phyloP scores from a whole-genome alignment of 2,113 vertebrate genomes.

The Sapajus apella region DNA sequence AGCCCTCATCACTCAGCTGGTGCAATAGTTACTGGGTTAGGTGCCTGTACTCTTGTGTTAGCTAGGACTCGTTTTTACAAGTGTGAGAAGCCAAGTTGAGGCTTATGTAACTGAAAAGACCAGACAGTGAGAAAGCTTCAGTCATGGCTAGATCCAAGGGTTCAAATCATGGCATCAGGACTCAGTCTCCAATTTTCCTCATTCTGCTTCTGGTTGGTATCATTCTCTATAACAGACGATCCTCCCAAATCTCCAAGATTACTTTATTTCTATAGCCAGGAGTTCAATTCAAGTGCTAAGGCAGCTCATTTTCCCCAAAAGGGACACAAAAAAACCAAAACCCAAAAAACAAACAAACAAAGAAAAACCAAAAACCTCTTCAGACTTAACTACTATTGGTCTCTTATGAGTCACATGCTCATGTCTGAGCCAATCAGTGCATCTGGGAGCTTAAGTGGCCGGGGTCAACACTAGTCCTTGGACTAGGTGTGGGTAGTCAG shows the following conservation, averaged over 20 bases:
- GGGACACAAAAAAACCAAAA: neutral
- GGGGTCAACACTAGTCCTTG: neutral
- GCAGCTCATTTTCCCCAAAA: neutral
- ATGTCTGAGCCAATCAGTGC: neutral
- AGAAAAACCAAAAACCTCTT: neutral
- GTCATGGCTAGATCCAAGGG: neutral
- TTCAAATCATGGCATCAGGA: neutral
- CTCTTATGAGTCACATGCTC: neutral
- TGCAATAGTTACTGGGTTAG: neutral
- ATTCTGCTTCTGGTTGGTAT: neutral
- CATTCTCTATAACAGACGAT: neutral
- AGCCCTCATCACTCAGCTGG: neutral
- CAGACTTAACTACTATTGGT: neutral
- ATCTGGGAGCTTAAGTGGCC: neutral
- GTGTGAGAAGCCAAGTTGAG: neutral
- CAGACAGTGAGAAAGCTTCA: neutral
- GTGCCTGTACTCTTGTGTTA: neutral
- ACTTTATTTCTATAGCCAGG: neutral
- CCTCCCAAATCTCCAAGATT: neutral
- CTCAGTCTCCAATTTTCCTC: neutral
- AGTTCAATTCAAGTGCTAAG: neutral
- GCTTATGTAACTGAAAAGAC: neutral
- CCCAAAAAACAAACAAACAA: too few relatives aligned
- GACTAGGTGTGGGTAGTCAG: neutral
- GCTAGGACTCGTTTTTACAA: neutral